These are phyloP conservation scores for Lomographa bimaculata DNA, from an alignment of 2,888 invertebrate genomes.

Conservation along the genomic window DNA sequence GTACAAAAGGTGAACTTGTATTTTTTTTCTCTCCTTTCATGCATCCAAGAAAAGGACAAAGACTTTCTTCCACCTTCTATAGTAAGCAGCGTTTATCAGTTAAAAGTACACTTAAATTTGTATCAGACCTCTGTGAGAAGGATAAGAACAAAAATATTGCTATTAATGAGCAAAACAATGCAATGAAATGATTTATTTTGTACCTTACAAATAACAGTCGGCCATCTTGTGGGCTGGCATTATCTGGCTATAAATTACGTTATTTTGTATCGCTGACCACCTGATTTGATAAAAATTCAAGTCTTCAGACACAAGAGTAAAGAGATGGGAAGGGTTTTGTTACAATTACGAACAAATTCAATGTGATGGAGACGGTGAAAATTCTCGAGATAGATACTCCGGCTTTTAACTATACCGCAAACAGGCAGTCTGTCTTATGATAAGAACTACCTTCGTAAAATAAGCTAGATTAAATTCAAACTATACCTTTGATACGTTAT, in stretches of 20 bases:
- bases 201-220: slow-evolving; percentile 83
- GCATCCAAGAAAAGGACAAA: slow-evolving; percentile 62
- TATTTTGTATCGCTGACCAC: slow-evolving; percentile 57
- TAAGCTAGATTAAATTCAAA: slow-evolving; percentile 14
- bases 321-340: slow-evolving; percentile 46
- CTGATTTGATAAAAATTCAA: slow-evolving; percentile 49
- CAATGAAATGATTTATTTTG: slow-evolving; percentile 63
- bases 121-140: slow-evolving; percentile 33
- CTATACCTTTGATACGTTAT: slow-evolving; percentile 54
- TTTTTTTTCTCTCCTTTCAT: slow-evolving; percentile 47
- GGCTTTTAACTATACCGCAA: slow-evolving; percentile 71
- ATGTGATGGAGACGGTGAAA: slow-evolving; percentile 48
- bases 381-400: slow-evolving; percentile 53
- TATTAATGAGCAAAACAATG: slow-evolving; percentile 40
- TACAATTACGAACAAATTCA: slow-evolving; percentile 48
- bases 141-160: slow-evolving; percentile 33
- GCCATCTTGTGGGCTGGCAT: slow-evolving; percentile 83
- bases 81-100: slow-evolving; percentile 23
- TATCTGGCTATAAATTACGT: slow-evolving; percentile 74
- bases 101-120: slow-evolving; percentile 35
- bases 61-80: slow-evolving; percentile 43
- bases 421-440: slow-evolving; percentile 55
- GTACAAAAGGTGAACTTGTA: slow-evolving; percentile 38
- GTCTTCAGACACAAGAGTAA: slow-evolving; percentile 45
- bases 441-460: slow-evolving; percentile 5